Conservation (phyloP, 2,888 invertebrate genomes). For the Syrphus vitripennis region DNA sequence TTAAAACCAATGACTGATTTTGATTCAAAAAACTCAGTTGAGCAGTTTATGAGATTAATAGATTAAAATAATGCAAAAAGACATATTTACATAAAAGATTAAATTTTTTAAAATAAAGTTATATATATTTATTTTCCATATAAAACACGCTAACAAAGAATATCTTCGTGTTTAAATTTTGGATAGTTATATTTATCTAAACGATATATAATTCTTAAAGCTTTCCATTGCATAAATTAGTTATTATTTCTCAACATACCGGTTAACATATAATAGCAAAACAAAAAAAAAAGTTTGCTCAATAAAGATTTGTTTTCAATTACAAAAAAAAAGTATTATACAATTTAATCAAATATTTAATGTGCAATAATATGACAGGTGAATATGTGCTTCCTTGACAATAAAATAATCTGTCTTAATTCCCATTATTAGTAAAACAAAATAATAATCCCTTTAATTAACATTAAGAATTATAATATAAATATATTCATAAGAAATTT, state of each 20-base stretch:
- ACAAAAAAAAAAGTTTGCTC: background rate
- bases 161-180: too few species aligned
- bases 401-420: background rate
- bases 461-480: background rate
- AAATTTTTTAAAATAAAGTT: too few species aligned
- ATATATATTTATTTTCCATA: too few species aligned
- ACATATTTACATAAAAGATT: too few species aligned
- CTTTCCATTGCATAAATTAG: conserved; percentile 12
- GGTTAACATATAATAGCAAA: background rate
- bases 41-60: too few species aligned
- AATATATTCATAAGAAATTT: background rate
- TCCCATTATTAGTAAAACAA: background rate
- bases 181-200: too few species aligned
- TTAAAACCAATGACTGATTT: too few species aligned
- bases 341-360: background rate
- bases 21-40: too few species aligned
- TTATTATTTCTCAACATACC: background rate
- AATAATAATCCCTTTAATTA: background rate
- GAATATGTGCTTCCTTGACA: background rate
- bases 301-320: background rate
- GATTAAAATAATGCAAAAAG: too few species aligned
- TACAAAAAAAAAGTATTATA: background rate
- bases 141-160: too few species aligned
- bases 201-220: too few species aligned
- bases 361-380: background rate